These are phyloP conservation scores for Diabrotica balteata DNA, from an alignment of 2,888 invertebrate species.

Conservation along the genomic window DNA sequence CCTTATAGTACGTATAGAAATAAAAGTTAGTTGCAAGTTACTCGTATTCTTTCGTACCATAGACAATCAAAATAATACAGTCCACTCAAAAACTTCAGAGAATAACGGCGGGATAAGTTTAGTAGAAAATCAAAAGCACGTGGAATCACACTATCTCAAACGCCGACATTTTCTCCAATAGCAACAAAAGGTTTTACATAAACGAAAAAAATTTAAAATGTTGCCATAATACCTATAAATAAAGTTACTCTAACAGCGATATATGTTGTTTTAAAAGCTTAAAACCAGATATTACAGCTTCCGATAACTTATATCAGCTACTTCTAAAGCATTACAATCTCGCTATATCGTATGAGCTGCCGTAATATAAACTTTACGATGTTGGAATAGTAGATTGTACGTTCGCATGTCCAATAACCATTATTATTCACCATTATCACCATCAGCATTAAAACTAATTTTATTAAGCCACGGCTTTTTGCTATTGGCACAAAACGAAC, in stretches of 20 bases:
- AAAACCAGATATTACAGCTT: no score
- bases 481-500: slow-evolving; percentile 33
- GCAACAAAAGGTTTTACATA: not conserved
- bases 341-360: not conserved
- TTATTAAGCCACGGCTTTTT: slow-evolving; percentile 45
- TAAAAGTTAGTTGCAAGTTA: no score
- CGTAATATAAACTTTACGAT: slow-evolving; percentile 8
- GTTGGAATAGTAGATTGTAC: slow-evolving; percentile 4
- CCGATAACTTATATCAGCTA: no score
- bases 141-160: no score
- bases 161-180: no score
- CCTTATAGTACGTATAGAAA: no score
- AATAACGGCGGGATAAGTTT: no score
- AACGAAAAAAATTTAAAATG: not conserved
- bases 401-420: slow-evolving; percentile 43
- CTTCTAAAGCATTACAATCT: not conserved
- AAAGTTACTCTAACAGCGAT: not conserved
- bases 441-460: slow-evolving; percentile 47
- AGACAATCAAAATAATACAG: no score
- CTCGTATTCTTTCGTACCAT: no score
- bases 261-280: not conserved
- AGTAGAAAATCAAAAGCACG: no score
- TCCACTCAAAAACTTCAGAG: no score
- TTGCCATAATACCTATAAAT: not conserved
- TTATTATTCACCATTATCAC: slow-evolving; percentile 39